These are phyloP conservation scores for Sander lucioperca DNA, from an alignment of 2,113 vertebrate species.

Conservation along the genomic window DNA sequence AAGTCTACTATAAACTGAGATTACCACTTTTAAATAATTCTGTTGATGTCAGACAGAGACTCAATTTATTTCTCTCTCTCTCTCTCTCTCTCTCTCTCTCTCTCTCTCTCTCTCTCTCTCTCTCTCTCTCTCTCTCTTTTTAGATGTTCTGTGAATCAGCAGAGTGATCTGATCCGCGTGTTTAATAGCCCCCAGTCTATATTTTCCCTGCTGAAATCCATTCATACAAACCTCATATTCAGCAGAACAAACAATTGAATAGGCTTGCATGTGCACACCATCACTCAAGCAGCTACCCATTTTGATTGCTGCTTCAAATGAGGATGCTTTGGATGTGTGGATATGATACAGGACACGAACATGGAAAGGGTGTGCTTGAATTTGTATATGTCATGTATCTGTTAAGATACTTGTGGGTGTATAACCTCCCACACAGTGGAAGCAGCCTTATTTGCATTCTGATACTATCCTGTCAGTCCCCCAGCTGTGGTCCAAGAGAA, in stretches of 20 bases:
- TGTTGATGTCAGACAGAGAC: neutral
- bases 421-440: constrained; percentile 9
- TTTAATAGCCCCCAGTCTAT: neutral
- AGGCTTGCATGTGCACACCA: neutral
- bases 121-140: no score
- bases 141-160: neutral
- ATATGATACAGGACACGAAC: neutral
- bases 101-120: neutral
- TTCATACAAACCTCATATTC: constrained; percentile 18
- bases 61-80: neutral
- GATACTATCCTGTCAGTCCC: constrained; percentile 30
- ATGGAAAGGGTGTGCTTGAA: neutral
- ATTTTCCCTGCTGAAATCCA: neutral
- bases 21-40: neutral
- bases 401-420: neutral
- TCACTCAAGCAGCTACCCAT: neutral
- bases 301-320: neutral
- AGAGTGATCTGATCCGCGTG: neutral
- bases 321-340: neutral
- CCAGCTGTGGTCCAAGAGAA: constrained; percentile 64
- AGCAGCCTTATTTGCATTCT: constrained; percentile 53
- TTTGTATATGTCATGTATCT: constrained; percentile 1
- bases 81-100: neutral
- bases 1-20: neutral
- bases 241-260: neutral